These are phyloP conservation scores for Limosa lapponica DNA, from an alignment of 2,797 vertebrate species.

Conservation along the genomic window DNA sequence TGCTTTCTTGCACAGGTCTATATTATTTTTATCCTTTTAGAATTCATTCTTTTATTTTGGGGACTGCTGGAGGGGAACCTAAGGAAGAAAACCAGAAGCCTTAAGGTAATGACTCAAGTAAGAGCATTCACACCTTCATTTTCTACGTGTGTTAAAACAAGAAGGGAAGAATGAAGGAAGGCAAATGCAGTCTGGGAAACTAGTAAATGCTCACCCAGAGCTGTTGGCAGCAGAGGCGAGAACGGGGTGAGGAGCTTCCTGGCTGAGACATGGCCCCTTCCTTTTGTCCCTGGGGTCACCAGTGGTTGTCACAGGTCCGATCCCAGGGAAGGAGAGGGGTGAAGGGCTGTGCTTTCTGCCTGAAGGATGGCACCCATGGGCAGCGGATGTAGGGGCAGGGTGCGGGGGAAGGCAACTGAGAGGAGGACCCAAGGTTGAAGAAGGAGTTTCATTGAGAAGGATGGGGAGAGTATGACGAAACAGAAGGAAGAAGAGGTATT, in stretches of 20 bases:
- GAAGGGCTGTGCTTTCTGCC: background rate
- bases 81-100: slow-evolving; percentile 48
- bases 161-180: background rate
- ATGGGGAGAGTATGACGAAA: background rate
- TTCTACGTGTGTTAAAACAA: background rate
- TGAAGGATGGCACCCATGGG: background rate
- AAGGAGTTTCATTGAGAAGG: background rate
- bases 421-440: background rate
- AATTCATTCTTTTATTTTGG: slow-evolving; percentile 8
- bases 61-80: background rate
- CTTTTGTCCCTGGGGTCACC: rapidly evolving
- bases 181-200: background rate
- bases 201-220: background rate
- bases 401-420: rapidly evolving
- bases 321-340: background rate
- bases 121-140: slow-evolving; percentile 9
- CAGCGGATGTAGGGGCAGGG: rapidly evolving
- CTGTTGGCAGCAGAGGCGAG: background rate
- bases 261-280: background rate
- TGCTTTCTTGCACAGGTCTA: slow-evolving; percentile 7
- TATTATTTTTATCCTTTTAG: slow-evolving; percentile 39
- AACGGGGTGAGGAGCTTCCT: rapidly evolving
- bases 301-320: background rate
- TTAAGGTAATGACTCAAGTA: slow-evolving; percentile 46
- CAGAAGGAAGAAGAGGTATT: background rate